Base-by-base conservation (phyloP, 37 sponge, comb jelly and placozoan genomes). In the Ephydatia muelleri region DNA sequence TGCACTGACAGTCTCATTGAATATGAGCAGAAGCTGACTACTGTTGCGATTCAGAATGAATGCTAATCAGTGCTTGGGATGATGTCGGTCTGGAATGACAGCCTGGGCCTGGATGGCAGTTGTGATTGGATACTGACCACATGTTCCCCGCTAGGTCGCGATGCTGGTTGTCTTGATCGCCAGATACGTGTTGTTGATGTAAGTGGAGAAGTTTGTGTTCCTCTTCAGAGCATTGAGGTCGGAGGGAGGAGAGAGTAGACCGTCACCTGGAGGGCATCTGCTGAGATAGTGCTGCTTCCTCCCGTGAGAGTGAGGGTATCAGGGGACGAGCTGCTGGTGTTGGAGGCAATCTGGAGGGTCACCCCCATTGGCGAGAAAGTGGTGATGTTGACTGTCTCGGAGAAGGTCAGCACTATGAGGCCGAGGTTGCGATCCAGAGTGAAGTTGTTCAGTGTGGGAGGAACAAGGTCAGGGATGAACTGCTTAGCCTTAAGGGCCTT, bases 371-470 rank as follows among this genome's bases (percentile, higher is more conserved):
- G 67, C 38, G 83, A 65, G 73, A 97, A 94, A 6, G 93, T 92
- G 1, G 92, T 82, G 29, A 83, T 38, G 72, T 97, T 97, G 38
- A 97, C 94, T 38, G 97, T 94, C 65, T 97, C 97, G 47, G 95
- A 79, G 84, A 97, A 97, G 1, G 76, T 87, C 32, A 97, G 83
- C 0, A 47, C 81, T 38, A 97, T 78, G 14, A 73, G 57, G 9
- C 91, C 95, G 37, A 65, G 35, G 70, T 94, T 66, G 86, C 94
- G 77, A 67, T 97, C 88, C 85, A 97, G 65, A 29, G 85, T 89
- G 75, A 92, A 97, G 73, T 84, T 78, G 26, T 34, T 29, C 27
- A 97, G 90, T 32, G 65, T 37, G 48, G 97, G 97, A 34, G 90
- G 88, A 19, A 76, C 84, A 67, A 73, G 57, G 72, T 97, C 97